Evolutionary conservation across 2,113 vertebrate genomes (phyloP), one percentile per base, ranked within the genome.

Genomic region (Acanthochromis polyacanthus): DNA sequence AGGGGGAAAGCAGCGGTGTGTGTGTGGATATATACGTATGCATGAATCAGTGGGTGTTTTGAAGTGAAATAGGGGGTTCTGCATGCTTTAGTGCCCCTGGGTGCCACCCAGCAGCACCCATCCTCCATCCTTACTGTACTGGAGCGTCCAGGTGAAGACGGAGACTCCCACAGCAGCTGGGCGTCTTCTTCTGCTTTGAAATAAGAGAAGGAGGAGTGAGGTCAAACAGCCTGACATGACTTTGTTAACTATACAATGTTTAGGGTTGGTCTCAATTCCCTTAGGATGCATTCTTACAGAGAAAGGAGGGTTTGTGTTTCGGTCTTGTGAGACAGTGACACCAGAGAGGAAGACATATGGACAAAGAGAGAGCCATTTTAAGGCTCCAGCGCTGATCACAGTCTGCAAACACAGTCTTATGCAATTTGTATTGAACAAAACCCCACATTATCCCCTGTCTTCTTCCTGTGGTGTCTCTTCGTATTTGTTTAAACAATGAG

Each of bases 161-260:
- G 60, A 68, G 75, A 67, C 69, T 82, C 51, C 88, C 36, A 19
- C 9, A 51, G 62, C 60, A 76, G 67, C 61, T 74, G 72, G 40
- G 66, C 46, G 6, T 77, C 62, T 63, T 85, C 70, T 84, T 82
- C 79, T 80, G 73, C 30, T 36, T 10, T 9, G 56, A 60, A 82
- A 81, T 9, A 36, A 36, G 32, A 36, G 32, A 56, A 82, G 25
- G 25, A 81, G 43, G 59, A 73, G 57, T 22, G 81, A 72, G 65
- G 80, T 91, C 87, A 85, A 83, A 71, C 30, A 61, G 64, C 28
- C 59, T 43, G 70, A 72, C 68, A 40, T 64, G 59, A 77, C 40
- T 66, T 25, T 80, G 36, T 80, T 53, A 15, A 30, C 48, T 43
- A 62, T 40, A 38, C 28, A 64, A 22, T 80, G 68, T 72, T 85